Percentiles rank a stretch among this genome's conserved stretches.
Conservation (phyloP, 2,888 invertebrate species). For the Mesochorus sp. region DNA sequence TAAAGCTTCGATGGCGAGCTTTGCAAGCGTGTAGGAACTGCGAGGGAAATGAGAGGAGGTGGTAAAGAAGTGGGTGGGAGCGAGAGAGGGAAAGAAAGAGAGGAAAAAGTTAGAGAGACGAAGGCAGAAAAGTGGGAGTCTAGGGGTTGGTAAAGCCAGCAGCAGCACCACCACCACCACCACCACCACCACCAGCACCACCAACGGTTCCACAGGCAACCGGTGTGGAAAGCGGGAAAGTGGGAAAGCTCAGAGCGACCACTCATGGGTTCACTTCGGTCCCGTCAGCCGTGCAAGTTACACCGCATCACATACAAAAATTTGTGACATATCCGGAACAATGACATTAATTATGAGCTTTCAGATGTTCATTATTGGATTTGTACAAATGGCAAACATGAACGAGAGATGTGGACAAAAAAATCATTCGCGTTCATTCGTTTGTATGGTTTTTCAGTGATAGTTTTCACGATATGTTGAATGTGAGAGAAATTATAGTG, state of each 20-base stretch:
- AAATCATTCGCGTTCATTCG: too few relatives aligned
- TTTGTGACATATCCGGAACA: conserved; percentile 46
- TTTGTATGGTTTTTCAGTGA: too few relatives aligned
- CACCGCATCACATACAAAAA: conserved; percentile 63
- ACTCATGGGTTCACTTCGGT: conserved; percentile 76
- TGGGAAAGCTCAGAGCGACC: conserved; percentile 74
- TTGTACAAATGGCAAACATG: too few relatives aligned
- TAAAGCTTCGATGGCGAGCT: conserved; percentile 12
- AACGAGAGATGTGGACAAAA: too few relatives aligned
- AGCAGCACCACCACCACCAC: conserved; percentile 1
- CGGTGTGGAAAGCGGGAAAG: conserved; percentile 68
- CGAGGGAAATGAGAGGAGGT: conserved; percentile 12
- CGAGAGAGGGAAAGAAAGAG: not conserved
- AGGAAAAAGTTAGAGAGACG: conserved; percentile 23
- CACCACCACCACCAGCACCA: conserved; percentile 14
- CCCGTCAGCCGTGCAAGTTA: conserved; percentile 74
- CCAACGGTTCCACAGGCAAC: conserved; percentile 40
- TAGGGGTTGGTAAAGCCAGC: conserved; percentile 47
- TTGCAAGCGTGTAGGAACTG: conserved; percentile 5
- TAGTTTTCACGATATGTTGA: too few relatives aligned
- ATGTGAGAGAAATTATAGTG: too few relatives aligned
- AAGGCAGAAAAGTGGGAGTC: conserved; percentile 54
- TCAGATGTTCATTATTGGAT: conserved; percentile 24
- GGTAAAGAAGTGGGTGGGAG: conserved; percentile 25
- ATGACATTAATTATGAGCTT: conserved; percentile 55